Evolutionary conservation across 2,113 vertebrate species (phyloP).

Genomic region (Tor tambroides): DNA sequence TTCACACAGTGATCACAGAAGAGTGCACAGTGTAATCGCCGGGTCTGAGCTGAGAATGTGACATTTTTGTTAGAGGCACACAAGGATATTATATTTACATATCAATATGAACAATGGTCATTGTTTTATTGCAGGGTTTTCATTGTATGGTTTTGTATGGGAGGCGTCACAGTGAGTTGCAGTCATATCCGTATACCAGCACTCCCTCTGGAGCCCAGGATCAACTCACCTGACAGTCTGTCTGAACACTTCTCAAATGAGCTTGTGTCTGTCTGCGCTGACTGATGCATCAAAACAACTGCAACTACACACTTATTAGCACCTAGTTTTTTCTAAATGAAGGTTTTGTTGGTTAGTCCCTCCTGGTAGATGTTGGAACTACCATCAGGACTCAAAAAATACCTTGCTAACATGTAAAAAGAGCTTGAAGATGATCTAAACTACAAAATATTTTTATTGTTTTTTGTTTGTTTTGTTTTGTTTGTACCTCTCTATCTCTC

Average conservation of each 20-base stretch:
- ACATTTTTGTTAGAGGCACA: not conserved
- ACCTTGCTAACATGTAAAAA: too few species aligned
- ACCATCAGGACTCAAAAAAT: not conserved
- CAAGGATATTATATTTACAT: conserved; percentile 29
- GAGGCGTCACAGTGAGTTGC: not conserved
- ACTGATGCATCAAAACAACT: not conserved
- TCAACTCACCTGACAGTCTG: conserved; percentile 52
- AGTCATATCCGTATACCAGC: not conserved
- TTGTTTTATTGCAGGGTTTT: conserved; percentile 4
- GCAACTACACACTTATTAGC: not conserved
- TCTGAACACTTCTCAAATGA: conserved; percentile 59
- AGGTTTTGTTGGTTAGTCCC: not conserved
- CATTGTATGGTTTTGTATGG: not conserved
- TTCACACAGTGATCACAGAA: conserved; percentile 26
- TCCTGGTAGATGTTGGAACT: not conserved
- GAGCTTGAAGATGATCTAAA: too few species aligned
- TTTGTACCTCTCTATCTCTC: too few species aligned
- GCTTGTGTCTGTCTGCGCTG: not conserved
- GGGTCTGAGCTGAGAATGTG: not conserved
- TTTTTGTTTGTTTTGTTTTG: too few species aligned
- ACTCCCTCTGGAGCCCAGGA: not conserved
- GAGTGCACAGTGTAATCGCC: conserved; percentile 6
- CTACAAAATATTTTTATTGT: too few species aligned
- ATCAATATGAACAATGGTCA: conserved; percentile 33
- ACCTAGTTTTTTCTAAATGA: not conserved